These are phyloP conservation scores for Xanthorhoe designata DNA, from an alignment of 2,888 invertebrate genomes.

Conservation along the genomic window DNA sequence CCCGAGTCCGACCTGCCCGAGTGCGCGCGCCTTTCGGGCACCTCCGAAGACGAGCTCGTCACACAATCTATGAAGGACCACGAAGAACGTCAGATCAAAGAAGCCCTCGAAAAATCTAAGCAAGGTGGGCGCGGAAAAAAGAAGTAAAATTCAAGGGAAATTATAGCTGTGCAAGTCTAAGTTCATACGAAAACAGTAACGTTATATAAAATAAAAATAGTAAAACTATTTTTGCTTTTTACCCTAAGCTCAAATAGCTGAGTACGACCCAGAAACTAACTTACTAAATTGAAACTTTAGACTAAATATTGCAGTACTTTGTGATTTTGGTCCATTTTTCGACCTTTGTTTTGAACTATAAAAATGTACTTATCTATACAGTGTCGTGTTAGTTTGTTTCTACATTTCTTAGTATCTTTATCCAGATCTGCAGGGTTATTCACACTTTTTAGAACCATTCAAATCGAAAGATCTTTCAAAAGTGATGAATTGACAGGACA, in stretches of 20 bases:
- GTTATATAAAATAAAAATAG: slow-evolving; percentile 63
- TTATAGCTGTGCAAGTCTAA: slow-evolving; percentile 43
- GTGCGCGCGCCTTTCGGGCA: slow-evolving; percentile 92
- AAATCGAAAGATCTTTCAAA: too few relatives aligned
- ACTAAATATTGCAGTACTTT: not conserved
- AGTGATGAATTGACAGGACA: too few relatives aligned
- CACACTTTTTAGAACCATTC: too few relatives aligned
- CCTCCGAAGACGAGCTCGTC: slow-evolving; percentile 87
- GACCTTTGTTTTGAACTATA: too few relatives aligned
- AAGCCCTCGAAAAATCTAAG: slow-evolving; percentile 90
- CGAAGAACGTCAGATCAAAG: slow-evolving; percentile 89
- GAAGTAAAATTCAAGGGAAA: slow-evolving; percentile 49
- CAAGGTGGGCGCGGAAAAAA: slow-evolving; percentile 80
- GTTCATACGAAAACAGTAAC: slow-evolving; percentile 53
- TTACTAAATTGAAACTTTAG: not conserved
- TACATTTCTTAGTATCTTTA: too few relatives aligned
- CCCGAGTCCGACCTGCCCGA: slow-evolving; percentile 88
- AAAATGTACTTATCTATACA: too few relatives aligned
- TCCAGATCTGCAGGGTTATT: too few relatives aligned
- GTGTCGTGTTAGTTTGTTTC: too few relatives aligned
- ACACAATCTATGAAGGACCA: slow-evolving; percentile 79
- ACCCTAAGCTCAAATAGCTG: not conserved
- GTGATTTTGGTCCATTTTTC: too few relatives aligned
- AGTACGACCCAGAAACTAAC: not conserved
- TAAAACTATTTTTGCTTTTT: slow-evolving; percentile 47